Evolutionary conservation across 1,140 invertebrate species (phyloP), one percentile per base, ranked within the genome.

Genomic region (Mesaphorura yosii): DNA sequence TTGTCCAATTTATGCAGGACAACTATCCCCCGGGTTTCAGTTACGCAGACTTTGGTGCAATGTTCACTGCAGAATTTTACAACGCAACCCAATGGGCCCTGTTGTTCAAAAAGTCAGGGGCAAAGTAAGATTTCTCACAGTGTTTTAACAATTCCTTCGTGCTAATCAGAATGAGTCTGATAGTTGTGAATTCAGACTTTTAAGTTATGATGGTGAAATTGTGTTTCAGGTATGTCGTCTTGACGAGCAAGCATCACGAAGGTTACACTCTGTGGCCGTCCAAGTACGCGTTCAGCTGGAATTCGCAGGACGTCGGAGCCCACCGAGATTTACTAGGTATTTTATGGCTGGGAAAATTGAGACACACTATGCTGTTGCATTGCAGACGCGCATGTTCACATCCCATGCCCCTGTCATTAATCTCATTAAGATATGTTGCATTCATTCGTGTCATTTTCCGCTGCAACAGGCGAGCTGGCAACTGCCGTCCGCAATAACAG

Each of bases 171-270:
- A 34, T 39, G n/a, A 5, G 48, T 20, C 26, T 20, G n/a, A 58
- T n/a, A n/a, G n/a, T n/a, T 2, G 10, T 34, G 31, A 34, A 14
- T 37, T 20, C 17, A 48, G 3, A 26, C 2, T 12, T 56, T n/a
- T 6, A 7, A 26, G 17, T 46, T 19, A 20, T 28, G 17, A 6
- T 41, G 7, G 17, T 19, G 7, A 41, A 17, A 17, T 41, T 28
- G 10, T 15, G 51, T 46, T 56, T 66, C 20, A 65, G 67, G 60
- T 57, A 94, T 66, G 76, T 94, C 10, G 85, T 95, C 1, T 65
- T 95, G 2, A 94, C 89, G 1, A 88, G 82, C 63, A 95, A 95
- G 72, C 91, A 95, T 74, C 89, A 94, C 67, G 90, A 94, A 69
- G 90, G 90, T 7, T 94, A 76, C 62, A 87, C 88, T 0, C 51